phyloP scores from a whole-genome alignment of 2,113 vertebrate genomes.

The Dromaius novaehollandiae region DNA sequence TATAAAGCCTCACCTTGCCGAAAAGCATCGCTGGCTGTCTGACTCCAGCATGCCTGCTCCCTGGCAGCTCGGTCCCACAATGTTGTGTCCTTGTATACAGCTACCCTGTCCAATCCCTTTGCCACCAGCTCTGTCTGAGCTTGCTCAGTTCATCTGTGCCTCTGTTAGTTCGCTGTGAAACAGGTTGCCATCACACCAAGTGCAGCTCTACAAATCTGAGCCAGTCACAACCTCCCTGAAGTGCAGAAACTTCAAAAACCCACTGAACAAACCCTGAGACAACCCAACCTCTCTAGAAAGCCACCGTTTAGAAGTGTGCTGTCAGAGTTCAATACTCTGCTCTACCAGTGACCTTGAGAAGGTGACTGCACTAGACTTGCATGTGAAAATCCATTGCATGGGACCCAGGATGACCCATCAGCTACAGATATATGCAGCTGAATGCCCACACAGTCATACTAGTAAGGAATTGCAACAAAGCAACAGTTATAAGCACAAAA shows the following conservation, averaged over 20 bases:
- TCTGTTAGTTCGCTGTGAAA: background rate
- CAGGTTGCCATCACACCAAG: background rate
- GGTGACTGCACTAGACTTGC: background rate
- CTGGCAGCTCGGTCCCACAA: background rate
- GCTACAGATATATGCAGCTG: background rate
- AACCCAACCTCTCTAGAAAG: background rate
- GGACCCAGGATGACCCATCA: background rate
- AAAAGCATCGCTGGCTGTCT: background rate
- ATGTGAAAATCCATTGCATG: background rate
- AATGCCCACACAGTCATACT: background rate
- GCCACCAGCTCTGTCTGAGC: background rate
- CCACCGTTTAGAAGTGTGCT: background rate
- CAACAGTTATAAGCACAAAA: background rate
- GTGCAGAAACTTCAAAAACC: background rate
- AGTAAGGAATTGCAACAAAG: background rate
- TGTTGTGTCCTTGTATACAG: accelerated
- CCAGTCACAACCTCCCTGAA: background rate
- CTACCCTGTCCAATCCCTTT: accelerated
- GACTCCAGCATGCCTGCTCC: background rate
- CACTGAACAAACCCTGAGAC: background rate
- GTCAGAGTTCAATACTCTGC: background rate
- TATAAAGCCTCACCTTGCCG: background rate
- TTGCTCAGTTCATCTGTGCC: background rate
- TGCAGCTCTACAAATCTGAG: background rate
- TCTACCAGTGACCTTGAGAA: background rate